phyloP scores from a whole-genome alignment of 1,140 invertebrate species.

The Nasonia longicornis region DNA sequence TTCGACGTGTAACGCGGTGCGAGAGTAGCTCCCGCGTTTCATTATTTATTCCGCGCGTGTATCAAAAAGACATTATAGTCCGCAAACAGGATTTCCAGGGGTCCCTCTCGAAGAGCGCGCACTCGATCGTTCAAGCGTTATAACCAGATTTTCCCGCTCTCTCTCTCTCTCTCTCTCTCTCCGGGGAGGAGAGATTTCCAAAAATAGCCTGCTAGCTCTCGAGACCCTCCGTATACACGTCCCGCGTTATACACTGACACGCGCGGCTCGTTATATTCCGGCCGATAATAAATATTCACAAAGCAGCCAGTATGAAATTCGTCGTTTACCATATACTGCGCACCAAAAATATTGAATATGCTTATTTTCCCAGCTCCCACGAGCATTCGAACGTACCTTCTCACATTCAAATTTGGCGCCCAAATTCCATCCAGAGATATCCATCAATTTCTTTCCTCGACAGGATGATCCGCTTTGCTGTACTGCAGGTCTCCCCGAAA shows the following conservation, averaged over 20 bases:
- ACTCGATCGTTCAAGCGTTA: conserved; percentile 30
- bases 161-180: no score
- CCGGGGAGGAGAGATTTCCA: conserved; percentile 12
- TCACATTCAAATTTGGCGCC: not conserved
- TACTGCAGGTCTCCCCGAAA: not conserved
- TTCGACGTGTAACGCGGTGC: not conserved
- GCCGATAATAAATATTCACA: conserved; percentile 1
- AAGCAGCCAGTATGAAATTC: not conserved
- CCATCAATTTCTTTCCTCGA: not conserved
- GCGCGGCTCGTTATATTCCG: not conserved
- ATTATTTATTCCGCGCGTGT: conserved; percentile 10
- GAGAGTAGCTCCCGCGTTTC: not conserved
- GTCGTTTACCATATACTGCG: not conserved
- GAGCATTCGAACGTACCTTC: not conserved
- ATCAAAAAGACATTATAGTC: conserved; percentile 13
- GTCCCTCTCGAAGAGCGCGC: conserved; percentile 1
- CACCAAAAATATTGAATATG: not conserved
- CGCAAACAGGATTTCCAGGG: conserved; percentile 22
- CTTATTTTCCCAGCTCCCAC: not conserved
- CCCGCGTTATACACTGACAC: not conserved
- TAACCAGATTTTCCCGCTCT: conserved; percentile 45
- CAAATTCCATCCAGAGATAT: not conserved
- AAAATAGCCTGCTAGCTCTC: conserved; percentile 28
- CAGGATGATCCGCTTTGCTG: not conserved
- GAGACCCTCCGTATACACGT: not conserved